Evolutionary conservation across 2,113 vertebrate species (phyloP).

Genomic region (Callospermophilus lateralis): DNA sequence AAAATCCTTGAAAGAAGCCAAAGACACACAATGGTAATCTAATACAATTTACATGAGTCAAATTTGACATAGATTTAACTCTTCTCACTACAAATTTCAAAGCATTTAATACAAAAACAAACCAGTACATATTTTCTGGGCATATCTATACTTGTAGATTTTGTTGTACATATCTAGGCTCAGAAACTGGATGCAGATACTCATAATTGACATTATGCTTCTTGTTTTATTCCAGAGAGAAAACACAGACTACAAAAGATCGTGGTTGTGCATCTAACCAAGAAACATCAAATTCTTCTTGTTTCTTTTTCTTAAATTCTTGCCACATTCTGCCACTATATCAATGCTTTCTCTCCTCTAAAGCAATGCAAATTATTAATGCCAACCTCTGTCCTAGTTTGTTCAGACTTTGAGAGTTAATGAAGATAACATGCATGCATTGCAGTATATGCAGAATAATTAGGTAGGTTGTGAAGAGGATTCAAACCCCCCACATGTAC

Average conservation of each 20-base stretch:
- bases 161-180: neutral
- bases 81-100: neutral
- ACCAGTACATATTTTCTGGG: neutral
- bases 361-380: neutral
- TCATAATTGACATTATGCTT: neutral
- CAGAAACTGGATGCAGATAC: neutral
- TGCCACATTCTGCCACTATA: neutral
- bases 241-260: conserved; percentile 22
- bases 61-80: neutral
- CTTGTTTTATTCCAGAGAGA: neutral
- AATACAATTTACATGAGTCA: neutral
- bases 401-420: neutral
- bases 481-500: fast-evolving
- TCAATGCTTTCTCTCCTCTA: neutral
- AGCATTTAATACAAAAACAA: neutral
- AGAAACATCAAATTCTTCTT: neutral
- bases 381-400: neutral
- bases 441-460: neutral
- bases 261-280: neutral
- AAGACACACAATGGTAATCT: neutral
- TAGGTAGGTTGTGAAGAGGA: neutral
- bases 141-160: neutral
- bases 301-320: neutral
- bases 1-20: neutral
- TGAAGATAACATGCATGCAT: neutral